These are phyloP conservation scores for Agriopis marginaria DNA, from an alignment of 2,888 invertebrate genomes.

Conservation along the genomic window DNA sequence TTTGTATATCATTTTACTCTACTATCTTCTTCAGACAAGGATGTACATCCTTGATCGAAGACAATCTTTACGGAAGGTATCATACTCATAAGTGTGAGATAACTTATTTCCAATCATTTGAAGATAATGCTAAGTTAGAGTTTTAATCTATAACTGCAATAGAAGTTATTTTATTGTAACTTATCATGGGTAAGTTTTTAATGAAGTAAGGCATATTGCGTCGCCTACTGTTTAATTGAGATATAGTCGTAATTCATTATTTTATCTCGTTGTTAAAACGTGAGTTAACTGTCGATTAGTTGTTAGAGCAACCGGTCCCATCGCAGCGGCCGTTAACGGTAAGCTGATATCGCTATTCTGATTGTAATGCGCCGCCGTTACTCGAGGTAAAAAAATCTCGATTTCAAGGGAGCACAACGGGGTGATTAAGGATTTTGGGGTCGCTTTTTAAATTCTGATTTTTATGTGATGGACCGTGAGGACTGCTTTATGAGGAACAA, in stretches of 20 bases:
- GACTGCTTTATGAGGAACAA: conserved; percentile 37
- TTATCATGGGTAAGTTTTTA: no score
- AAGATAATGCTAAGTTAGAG: no score
- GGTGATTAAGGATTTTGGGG: conserved; percentile 65
- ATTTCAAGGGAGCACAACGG: conserved; percentile 66
- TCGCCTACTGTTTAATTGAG: neutral
- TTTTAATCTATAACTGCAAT: no score
- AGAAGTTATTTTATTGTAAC: no score
- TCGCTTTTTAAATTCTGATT: conserved; percentile 55
- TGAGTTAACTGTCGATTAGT: conserved; percentile 24
- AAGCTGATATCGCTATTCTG: conserved; percentile 81
- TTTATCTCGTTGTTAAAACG: neutral
- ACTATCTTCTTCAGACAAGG: no score
- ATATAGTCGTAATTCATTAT: neutral
- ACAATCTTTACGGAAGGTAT: neutral
- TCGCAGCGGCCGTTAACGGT: conserved; percentile 78
- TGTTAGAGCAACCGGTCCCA: conserved; percentile 47
- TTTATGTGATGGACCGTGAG: conserved; percentile 41
- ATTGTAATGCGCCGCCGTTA: conserved; percentile 83
- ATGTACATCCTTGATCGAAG: no score
- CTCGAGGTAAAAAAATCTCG: conserved; percentile 63
- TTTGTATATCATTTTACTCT: neutral
- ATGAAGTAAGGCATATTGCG: no score
- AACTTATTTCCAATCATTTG: no score
- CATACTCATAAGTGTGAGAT: no score